These are phyloP conservation scores for Maconellicoccus hirsutus DNA, from an alignment of 1,140 invertebrate genomes.

Conservation along the genomic window DNA sequence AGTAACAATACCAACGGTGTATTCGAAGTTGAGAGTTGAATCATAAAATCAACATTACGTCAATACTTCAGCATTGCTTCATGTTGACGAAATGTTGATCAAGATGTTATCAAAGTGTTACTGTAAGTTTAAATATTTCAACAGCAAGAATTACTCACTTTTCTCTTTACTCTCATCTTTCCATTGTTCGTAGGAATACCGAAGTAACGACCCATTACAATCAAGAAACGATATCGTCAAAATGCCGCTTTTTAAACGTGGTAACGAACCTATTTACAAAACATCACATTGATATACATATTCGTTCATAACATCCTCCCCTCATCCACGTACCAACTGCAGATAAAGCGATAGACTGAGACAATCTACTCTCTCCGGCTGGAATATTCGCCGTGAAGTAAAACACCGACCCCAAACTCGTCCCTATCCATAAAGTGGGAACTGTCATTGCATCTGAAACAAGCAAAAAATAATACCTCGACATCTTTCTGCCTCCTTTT, in stretches of 20 bases:
- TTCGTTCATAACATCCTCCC: too few species aligned
- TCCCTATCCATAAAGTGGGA: slow-evolving; percentile 91
- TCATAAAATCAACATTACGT: too few species aligned
- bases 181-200: slow-evolving; percentile 75
- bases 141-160: neutral
- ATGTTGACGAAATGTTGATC: too few species aligned
- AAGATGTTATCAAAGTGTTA: too few species aligned
- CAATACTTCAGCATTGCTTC: too few species aligned
- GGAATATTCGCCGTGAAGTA: slow-evolving; percentile 79
- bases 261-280: slow-evolving; percentile 74
- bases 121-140: too few species aligned
- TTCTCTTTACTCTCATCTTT: slow-evolving; percentile 58
- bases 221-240: slow-evolving; percentile 90
- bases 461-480: neutral
- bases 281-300: neutral
- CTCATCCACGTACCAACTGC: slow-evolving; percentile 60
- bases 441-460: slow-evolving; percentile 55
- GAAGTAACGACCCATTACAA: slow-evolving; percentile 76
- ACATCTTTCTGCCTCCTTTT: neutral
- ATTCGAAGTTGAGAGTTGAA: too few species aligned
- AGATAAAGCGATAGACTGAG: slow-evolving; percentile 73
- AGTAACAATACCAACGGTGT: too few species aligned
- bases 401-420: slow-evolving; percentile 86
- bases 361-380: slow-evolving; percentile 57
- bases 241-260: slow-evolving; percentile 87